Conservation (phyloP, 2,113 vertebrate genomes). For the Coturnix japonica region DNA sequence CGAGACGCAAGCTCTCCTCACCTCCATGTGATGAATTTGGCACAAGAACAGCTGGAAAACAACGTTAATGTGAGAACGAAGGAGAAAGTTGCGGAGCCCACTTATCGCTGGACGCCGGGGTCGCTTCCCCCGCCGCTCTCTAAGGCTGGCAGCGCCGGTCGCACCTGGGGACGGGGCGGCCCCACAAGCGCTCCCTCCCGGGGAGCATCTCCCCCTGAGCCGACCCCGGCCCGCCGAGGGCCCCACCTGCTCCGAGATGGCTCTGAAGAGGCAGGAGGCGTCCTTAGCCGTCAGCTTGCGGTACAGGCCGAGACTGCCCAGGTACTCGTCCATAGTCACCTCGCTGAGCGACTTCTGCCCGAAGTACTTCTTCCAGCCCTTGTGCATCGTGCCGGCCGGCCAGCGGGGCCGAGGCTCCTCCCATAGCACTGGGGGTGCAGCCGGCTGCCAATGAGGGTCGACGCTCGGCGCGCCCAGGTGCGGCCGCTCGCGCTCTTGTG, state of each 20-base stretch:
- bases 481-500: too few relatives aligned
- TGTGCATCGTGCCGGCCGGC: slow-evolving; percentile 83
- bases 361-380: slow-evolving; percentile 91
- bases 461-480: neutral
- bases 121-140: too few relatives aligned
- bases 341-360: slow-evolving; percentile 80
- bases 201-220: too few relatives aligned
- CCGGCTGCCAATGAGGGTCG: neutral
- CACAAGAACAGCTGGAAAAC: slow-evolving; percentile 82
- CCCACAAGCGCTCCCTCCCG: too few relatives aligned
- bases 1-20: slow-evolving; percentile 87
- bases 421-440: neutral
- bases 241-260: slow-evolving; percentile 93
- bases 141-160: too few relatives aligned
- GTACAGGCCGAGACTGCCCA: slow-evolving; percentile 90
- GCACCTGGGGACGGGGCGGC: too few relatives aligned
- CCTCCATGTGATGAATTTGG: slow-evolving; percentile 88
- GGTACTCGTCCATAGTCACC: slow-evolving; percentile 94
- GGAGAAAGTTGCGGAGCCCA: rapidly evolving
- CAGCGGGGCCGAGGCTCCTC: neutral
- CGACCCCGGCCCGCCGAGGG: too few relatives aligned
- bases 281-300: slow-evolving; percentile 94
- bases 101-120: rapidly evolving
- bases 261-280: slow-evolving; percentile 93
- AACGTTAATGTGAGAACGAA: rapidly evolving